Evolutionary conservation across 2,888 invertebrate genomes (phyloP).

Genomic region (Synanthedon myopaeformis): DNA sequence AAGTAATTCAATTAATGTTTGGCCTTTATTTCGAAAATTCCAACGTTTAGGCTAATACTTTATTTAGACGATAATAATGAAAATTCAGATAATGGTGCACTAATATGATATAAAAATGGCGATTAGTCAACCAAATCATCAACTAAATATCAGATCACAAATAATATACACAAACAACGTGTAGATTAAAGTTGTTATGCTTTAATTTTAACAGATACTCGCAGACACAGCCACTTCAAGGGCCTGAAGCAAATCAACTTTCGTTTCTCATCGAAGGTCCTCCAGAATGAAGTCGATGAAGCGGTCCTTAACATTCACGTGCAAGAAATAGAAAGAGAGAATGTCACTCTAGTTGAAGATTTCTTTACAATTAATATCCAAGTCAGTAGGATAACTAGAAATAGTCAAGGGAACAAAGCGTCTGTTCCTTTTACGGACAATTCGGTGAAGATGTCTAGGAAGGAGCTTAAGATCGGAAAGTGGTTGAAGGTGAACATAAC

Average conservation of each 20-base stretch:
- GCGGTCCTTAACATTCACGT: slow-evolving; percentile 79
- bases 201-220: slow-evolving; percentile 67
- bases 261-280: slow-evolving; percentile 77
- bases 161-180: too few relatives aligned
- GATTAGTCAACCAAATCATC: too few relatives aligned
- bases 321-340: slow-evolving; percentile 53
- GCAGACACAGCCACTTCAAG: slow-evolving; percentile 75
- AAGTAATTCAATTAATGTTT: too few relatives aligned
- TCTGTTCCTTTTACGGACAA: slow-evolving; percentile 49
- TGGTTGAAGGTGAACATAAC: slow-evolving; percentile 84
- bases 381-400: slow-evolving; percentile 52
- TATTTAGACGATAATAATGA: too few relatives aligned
- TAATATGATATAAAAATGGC: too few relatives aligned
- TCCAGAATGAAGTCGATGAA: slow-evolving; percentile 76
- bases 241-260: slow-evolving; percentile 78
- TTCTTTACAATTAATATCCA: slow-evolving; percentile 46
- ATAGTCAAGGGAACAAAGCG: slow-evolving; percentile 48
- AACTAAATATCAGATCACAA: too few relatives aligned
- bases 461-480: slow-evolving; percentile 66
- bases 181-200: neutral
- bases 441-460: slow-evolving; percentile 59
- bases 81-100: too few relatives aligned
- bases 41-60: too few relatives aligned
- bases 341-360: slow-evolving; percentile 42
- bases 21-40: too few relatives aligned